phyloP scores from a whole-genome alignment of 2,797 vertebrate species.

The Xerus rutilus region DNA sequence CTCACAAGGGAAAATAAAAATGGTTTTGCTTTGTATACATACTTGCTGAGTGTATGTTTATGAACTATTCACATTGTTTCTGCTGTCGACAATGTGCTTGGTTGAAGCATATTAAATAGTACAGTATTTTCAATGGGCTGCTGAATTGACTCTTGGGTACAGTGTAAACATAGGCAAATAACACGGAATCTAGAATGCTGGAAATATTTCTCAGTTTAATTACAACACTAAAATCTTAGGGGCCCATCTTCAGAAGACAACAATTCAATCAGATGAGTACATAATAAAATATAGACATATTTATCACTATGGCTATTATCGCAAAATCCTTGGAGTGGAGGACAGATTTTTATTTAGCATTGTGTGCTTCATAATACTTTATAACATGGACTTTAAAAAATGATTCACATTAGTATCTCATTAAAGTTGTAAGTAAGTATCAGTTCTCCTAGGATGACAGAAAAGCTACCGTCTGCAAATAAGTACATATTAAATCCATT shows the following conservation, averaged over 20 bases:
- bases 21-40: neutral
- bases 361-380: conserved; percentile 71
- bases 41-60: conserved; percentile 21
- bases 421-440: conserved; percentile 86
- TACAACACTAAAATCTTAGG: conserved; percentile 60
- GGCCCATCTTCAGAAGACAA: conserved; percentile 28
- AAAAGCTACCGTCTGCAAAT: conserved; percentile 88
- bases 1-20: conserved; percentile 4
- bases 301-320: neutral
- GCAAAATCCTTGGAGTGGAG: conserved; percentile 19
- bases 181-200: neutral
- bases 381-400: conserved; percentile 71
- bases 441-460: conserved; percentile 87
- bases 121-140: conserved; percentile 32
- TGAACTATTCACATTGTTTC: neutral
- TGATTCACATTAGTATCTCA: conserved; percentile 85
- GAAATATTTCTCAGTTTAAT: conserved; percentile 65
- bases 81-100: neutral
- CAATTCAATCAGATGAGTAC: conserved; percentile 42
- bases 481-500: conserved; percentile 89
- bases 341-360: conserved; percentile 78
- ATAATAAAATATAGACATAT: conserved; percentile 28
- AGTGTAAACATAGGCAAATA: neutral
- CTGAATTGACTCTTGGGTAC: conserved; percentile 10
- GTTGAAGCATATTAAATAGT: neutral